phyloP scores from a whole-genome alignment of 2,888 invertebrate genomes.

The Megamerina dolium region DNA sequence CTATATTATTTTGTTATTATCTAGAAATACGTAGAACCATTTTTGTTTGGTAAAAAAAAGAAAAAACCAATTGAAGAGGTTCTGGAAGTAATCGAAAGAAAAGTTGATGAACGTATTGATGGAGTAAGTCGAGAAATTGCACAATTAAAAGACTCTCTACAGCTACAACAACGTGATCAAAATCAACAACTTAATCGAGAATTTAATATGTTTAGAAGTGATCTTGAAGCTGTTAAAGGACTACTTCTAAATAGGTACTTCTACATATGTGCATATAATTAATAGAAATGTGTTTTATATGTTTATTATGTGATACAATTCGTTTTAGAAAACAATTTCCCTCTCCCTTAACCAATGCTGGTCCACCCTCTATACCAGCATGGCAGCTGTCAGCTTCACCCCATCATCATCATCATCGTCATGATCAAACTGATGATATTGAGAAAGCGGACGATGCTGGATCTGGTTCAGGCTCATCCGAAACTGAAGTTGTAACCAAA shows the following conservation, averaged over 20 bases:
- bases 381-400: slow-evolving; percentile 60
- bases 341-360: slow-evolving; percentile 57
- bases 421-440: slow-evolving; percentile 47
- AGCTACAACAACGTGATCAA: slow-evolving; percentile 46
- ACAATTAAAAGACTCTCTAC: slow-evolving; percentile 62
- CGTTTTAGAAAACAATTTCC: slow-evolving; percentile 69
- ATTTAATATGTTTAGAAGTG: slow-evolving; percentile 61
- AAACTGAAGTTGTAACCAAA: slow-evolving; percentile 68
- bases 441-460: slow-evolving; percentile 55
- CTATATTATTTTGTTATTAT: slow-evolving; percentile 19
- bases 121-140: slow-evolving; percentile 61
- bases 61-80: slow-evolving; percentile 62
- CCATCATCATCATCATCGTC: slow-evolving; percentile 37
- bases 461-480: slow-evolving; percentile 62
- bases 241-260: slow-evolving; percentile 65
- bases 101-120: slow-evolving; percentile 55
- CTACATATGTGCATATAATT: not conserved
- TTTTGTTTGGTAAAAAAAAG: slow-evolving; percentile 63
- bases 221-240: slow-evolving; percentile 67
- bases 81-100: slow-evolving; percentile 62
- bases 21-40: slow-evolving; percentile 60
- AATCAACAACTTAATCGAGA: slow-evolving; percentile 55
- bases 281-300: not conserved
- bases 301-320: not conserved
- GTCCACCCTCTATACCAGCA: slow-evolving; percentile 67